Base-by-base conservation (phyloP, 2,888 invertebrate species). In the Tineola bisselliella region DNA sequence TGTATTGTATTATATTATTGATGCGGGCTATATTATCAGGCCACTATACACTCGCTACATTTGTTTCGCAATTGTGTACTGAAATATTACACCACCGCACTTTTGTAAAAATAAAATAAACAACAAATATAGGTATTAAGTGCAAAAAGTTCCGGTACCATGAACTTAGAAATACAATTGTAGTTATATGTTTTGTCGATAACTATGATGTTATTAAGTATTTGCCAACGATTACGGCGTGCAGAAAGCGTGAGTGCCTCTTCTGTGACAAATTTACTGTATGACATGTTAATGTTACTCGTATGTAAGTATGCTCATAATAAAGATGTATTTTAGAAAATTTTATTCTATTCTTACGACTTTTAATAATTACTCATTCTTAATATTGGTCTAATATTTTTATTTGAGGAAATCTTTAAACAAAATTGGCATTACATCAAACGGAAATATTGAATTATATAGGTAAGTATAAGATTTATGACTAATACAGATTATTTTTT, bases 231-330 rank as follows among this genome's bases (percentile, higher is more conserved):
- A 74, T 73, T 83, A 81, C 70, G 68, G 80, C 81, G 86, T 78
- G 76, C 84, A 84, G 86, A 86, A 86, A 86, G 86, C 84, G 84
- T 86, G 77, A 71, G 76, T 74, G 68, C 77, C 77, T 74, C 80
- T 73, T 73, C 73, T 70, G 71, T 79, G 76, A 78, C 80, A 83
- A 84, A 81, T 81, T 54, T 78, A 76, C 76, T 63, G 65, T 72
- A 70, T 75, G 76, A 73, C 74, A 17, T 48, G 15, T 48, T 15
- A 48, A 48, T 18, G 15, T 48, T 13, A 48, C 17, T 5, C 17
- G 12, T 48, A 48, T 3, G 15, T 17, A 17, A 15, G 15, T 48
- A 48, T 17, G 6, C 6, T 8, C 15, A 48, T 48, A 48, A 48
- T n/a, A 48, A 17, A 6, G 8, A 48, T 48, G 48, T 48, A 3